Evolutionary conservation across 2,797 vertebrate genomes (phyloP).

Genomic region (Gymnothorax javanicus): DNA sequence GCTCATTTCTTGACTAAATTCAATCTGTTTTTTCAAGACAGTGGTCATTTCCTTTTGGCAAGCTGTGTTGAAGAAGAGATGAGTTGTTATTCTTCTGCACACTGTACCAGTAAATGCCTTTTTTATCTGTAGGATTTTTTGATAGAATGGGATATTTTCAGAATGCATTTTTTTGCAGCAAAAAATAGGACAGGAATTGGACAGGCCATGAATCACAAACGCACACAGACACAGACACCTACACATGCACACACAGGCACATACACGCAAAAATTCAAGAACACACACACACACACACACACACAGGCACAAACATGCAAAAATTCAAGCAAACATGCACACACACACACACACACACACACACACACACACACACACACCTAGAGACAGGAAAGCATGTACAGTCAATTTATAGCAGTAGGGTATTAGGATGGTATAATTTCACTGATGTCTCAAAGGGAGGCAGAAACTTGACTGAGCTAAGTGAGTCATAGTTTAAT

Average conservation of each 20-base stretch:
- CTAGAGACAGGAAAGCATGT: background rate
- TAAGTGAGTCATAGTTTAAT: conserved; percentile 6
- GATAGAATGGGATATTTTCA: background rate
- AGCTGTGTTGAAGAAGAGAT: background rate
- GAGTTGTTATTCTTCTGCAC: background rate
- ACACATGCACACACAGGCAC: background rate
- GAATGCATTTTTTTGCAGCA: background rate
- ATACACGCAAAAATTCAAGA: no score
- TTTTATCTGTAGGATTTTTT: background rate
- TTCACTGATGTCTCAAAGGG: background rate
- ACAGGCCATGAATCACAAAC: background rate
- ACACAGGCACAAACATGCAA: no score
- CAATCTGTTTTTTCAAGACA: background rate
- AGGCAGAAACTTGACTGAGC: background rate
- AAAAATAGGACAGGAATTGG: background rate
- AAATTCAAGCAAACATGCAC: no score
- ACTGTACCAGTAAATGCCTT: background rate
- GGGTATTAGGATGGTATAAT: background rate
- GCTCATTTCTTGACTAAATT: background rate
- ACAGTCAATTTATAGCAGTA: background rate
- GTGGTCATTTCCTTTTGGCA: background rate
- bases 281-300: background rate
- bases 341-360: background rate
- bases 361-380: background rate
- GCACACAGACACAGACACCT: background rate